Evolutionary conservation across 1,140 invertebrate genomes (phyloP).

Genomic region (roundworm (Caenorhabditis elegans)): DNA sequence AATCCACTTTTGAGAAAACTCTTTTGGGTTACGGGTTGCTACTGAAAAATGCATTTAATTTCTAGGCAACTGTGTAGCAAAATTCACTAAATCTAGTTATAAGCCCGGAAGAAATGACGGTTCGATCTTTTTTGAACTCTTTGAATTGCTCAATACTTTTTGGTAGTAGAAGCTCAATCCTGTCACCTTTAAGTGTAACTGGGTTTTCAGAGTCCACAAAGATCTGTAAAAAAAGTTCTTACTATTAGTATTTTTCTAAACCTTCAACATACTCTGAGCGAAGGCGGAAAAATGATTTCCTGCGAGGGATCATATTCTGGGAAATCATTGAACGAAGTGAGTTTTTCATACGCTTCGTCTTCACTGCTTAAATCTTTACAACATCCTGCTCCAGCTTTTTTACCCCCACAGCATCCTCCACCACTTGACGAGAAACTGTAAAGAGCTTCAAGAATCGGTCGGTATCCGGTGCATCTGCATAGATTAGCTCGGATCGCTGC

Average conservation of each 20-base stretch:
- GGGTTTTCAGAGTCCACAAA: neutral
- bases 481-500: constrained; percentile 52
- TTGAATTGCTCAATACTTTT: neutral
- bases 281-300: constrained; percentile 88
- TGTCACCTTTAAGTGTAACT: neutral
- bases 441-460: constrained; percentile 53
- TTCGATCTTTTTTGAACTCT: neutral
- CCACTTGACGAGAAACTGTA: constrained; percentile 29
- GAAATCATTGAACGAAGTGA: constrained; percentile 74
- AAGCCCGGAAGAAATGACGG: constrained; percentile 41
- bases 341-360: constrained; percentile 31
- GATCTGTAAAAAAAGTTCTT: too few species aligned
- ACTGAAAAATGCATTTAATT: neutral
- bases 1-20: neutral
- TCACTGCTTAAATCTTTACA: neutral
- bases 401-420: constrained; percentile 44
- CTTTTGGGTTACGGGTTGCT: neutral
- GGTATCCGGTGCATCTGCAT: constrained; percentile 56
- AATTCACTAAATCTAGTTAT: constrained; percentile 33
- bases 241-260: too few species aligned
- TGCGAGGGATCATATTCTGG: constrained; percentile 79
- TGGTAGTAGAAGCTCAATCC: neutral
- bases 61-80: neutral
- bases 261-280: constrained; percentile 75
- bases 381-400: neutral